These are phyloP conservation scores for Petrolisthes manimaculis DNA, from an alignment of 2,888 invertebrate species.

Conservation along the genomic window DNA sequence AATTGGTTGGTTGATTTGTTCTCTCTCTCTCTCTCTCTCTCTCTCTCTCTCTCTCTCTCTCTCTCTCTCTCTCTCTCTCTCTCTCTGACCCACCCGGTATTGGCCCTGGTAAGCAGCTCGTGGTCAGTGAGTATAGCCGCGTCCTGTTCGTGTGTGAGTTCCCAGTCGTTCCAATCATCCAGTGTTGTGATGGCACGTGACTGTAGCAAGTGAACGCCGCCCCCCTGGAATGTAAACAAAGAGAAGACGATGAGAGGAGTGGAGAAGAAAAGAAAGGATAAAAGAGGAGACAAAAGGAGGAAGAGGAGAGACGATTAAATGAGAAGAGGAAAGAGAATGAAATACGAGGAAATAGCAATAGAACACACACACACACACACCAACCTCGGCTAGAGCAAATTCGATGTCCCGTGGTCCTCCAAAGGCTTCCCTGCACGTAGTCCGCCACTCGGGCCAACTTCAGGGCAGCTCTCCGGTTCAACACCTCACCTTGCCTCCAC, in stretches of 20 bases:
- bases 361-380: slow-evolving; percentile 15
- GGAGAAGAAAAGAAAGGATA: neutral
- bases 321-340: no score
- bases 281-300: neutral
- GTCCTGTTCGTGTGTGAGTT: slow-evolving; percentile 84
- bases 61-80: neutral
- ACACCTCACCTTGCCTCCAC: slow-evolving; percentile 71
- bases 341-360: neutral
- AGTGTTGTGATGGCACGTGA: slow-evolving; percentile 83
- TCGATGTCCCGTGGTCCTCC: slow-evolving; percentile 83
- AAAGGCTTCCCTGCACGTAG: slow-evolving; percentile 77
- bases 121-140: slow-evolving; percentile 76
- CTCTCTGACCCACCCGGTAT: slow-evolving; percentile 77
- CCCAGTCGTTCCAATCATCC: slow-evolving; percentile 82
- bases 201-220: slow-evolving; percentile 79
- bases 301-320: no score
- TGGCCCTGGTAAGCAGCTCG: slow-evolving; percentile 80
- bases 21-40: neutral
- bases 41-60: neutral
- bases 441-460: slow-evolving; percentile 75
- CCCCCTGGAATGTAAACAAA: slow-evolving; percentile 69
- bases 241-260: neutral
- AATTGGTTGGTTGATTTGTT: neutral
- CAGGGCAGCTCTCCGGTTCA: slow-evolving; percentile 76
- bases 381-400: slow-evolving; percentile 79